A percentile compares a stretch with the other conserved stretches of the same genome.
These are phyloP conservation scores for Meriones psammophilus DNA, from an alignment of 2,797 vertebrate genomes.

Conservation along the genomic window DNA sequence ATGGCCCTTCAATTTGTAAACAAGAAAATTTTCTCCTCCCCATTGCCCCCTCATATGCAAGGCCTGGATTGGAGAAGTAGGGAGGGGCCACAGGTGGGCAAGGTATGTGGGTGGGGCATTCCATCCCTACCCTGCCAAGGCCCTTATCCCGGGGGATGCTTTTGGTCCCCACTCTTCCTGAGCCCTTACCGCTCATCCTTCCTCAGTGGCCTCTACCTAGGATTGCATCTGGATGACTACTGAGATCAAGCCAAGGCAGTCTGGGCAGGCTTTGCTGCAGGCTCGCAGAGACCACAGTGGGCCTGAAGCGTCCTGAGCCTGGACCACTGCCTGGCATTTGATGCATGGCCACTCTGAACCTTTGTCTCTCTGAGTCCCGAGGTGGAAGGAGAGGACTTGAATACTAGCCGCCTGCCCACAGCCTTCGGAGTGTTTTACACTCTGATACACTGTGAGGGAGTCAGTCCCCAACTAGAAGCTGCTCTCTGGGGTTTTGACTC, in stretches of 20 bases:
- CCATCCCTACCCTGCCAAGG: background rate
- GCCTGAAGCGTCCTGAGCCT: fast-evolving
- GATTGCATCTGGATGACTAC: background rate
- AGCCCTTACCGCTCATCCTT: background rate
- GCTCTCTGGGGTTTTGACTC: background rate
- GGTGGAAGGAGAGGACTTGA: background rate
- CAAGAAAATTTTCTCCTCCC: background rate
- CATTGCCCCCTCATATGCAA: background rate
- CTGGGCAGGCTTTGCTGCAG: background rate
- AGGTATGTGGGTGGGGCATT: background rate
- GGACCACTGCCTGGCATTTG: background rate
- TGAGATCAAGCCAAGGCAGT: background rate
- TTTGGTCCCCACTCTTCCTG: background rate
- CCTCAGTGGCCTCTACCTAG: background rate
- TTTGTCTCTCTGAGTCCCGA: background rate
- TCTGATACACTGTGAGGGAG: background rate
- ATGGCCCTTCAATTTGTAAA: background rate
- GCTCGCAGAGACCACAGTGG: background rate
- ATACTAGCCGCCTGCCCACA: no score
- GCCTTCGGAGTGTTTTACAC: background rate
- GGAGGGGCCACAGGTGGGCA: no score
- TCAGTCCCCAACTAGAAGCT: fast-evolving
- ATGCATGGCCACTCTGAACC: background rate
- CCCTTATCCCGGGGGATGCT: fast-evolving
- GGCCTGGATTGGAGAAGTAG: background rate